Percentiles rank a stretch among this genome's conserved stretches.
Evolutionary conservation across 2,797 vertebrate species (phyloP).

Genomic region (Chelon auratus): DNA sequence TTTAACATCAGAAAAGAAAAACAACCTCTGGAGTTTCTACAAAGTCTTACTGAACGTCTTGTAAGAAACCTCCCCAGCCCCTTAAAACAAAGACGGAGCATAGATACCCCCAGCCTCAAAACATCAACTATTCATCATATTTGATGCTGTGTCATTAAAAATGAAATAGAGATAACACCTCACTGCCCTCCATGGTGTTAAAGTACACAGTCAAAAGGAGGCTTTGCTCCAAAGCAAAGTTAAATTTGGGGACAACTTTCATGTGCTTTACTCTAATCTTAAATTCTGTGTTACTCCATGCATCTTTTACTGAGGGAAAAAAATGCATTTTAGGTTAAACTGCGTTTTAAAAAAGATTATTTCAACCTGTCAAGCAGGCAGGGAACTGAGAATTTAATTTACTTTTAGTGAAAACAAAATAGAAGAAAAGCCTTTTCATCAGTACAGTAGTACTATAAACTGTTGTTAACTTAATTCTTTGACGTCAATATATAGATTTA

Average conservation of each 20-base stretch:
- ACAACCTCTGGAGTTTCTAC: slow-evolving; percentile 10
- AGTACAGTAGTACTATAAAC: too few species aligned
- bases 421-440: neutral
- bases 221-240: slow-evolving; percentile 26
- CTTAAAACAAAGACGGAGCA: slow-evolving; percentile 41
- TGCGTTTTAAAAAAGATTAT: neutral
- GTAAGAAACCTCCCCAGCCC: slow-evolving; percentile 10
- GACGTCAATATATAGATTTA: slow-evolving; percentile 20
- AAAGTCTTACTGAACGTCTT: slow-evolving; percentile 38
- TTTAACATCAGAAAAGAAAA: slow-evolving; percentile 8
- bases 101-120: slow-evolving; percentile 32
- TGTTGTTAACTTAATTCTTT: neutral
- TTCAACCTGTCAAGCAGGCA: slow-evolving; percentile 8
- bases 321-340: slow-evolving; percentile 14
- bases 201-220: slow-evolving; percentile 53
- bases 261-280: slow-evolving; percentile 30
- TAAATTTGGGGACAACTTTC: slow-evolving; percentile 50
- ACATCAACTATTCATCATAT: slow-evolving; percentile 68
- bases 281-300: slow-evolving; percentile 39
- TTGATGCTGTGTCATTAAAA: slow-evolving; percentile 40
- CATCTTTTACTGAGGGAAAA: slow-evolving; percentile 4
- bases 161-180: slow-evolving; percentile 54
- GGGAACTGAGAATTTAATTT: neutral
- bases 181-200: slow-evolving; percentile 32
- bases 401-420: neutral